These are phyloP conservation scores for Drosophila sordidula DNA, from an alignment of 2,888 invertebrate genomes.

Conservation along the genomic window DNA sequence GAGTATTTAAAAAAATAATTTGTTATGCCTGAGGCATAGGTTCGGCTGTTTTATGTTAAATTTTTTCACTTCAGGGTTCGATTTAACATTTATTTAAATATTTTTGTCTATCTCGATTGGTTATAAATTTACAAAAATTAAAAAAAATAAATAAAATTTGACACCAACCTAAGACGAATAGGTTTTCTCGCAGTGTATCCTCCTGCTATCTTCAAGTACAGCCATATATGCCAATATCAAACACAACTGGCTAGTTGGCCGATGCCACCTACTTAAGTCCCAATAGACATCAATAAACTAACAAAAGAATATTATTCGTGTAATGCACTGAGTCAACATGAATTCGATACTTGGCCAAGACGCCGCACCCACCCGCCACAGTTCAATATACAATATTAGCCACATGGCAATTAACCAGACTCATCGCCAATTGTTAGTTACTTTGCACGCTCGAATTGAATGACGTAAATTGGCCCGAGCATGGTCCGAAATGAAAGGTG, in stretches of 20 bases:
- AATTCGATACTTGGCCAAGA: slow-evolving; percentile 8
- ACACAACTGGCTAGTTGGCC: slow-evolving; percentile 8
- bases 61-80: too few species aligned
- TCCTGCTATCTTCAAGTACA: not conserved
- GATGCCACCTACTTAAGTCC: slow-evolving; percentile 7
- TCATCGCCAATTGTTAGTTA: slow-evolving; percentile 20
- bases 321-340: slow-evolving; percentile 20
- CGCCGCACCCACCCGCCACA: not conserved
- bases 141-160: not conserved
- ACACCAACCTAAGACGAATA: not conserved
- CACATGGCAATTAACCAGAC: slow-evolving; percentile 46
- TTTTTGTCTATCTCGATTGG: too few species aligned
- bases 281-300: slow-evolving; percentile 11
- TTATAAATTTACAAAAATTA: too few species aligned
- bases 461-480: slow-evolving; percentile 55
- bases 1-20: too few species aligned
- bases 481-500: slow-evolving; percentile 52
- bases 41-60: too few species aligned
- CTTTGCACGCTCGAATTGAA: slow-evolving; percentile 66
- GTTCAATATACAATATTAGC: slow-evolving; percentile 27
- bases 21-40: too few species aligned
- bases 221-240: slow-evolving; percentile 1
- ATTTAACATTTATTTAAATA: too few species aligned
- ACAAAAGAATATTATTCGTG: slow-evolving; percentile 33
- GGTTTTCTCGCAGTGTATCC: slow-evolving; percentile 18